Evolutionary conservation across 2,888 invertebrate species (phyloP), one percentile per base, ranked within the genome.

Genomic region (Papilio elwesi): DNA sequence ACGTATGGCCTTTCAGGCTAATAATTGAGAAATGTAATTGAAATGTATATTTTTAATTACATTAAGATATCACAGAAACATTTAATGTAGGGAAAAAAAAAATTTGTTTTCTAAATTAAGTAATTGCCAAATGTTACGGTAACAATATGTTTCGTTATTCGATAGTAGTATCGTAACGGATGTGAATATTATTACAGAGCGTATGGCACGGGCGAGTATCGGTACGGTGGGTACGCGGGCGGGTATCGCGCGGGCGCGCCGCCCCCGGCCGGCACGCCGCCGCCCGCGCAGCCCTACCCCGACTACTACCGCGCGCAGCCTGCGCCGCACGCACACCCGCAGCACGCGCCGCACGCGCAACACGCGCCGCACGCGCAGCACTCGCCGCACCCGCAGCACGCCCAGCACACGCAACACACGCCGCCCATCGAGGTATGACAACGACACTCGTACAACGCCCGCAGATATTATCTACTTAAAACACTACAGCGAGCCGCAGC

Each of bases 191-290:
- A 53, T 74, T 63, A 55, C 85, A 90, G 90, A 81, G 89, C 89
- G 72, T 90, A 90, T 84, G 86, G 88, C 66, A 83, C 81, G 66
- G 83, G 83, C 76, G 88, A 89, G 79, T 84, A 85, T 80, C 87
- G 88, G 82, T 91, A 91, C 88, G 89, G 88, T 78, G 88, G 94
- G 88, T 90, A 94, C 94, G 86, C 91, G 78, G 87, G 86, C 83
- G 87, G 87, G 75, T 87, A 87, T 84, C 87, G 88, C 75, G 94
- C 84, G 71, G 87, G 81, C 86, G 93, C 82, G 84, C 91, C 88
- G 72, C 79, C 82, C 76, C 82, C 80, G 55, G 78, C 87, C 75
- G 82, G 79, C 83, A 88, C 87, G 76, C 89, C 88, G 78, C 90
- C 88, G 76, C 89, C 86, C 80, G 85, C 87, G 84, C 87, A 87